Evolutionary conservation across 2,797 vertebrate genomes (phyloP), one percentile per base, ranked within the genome.

Genomic region (Danio albolineatus): DNA sequence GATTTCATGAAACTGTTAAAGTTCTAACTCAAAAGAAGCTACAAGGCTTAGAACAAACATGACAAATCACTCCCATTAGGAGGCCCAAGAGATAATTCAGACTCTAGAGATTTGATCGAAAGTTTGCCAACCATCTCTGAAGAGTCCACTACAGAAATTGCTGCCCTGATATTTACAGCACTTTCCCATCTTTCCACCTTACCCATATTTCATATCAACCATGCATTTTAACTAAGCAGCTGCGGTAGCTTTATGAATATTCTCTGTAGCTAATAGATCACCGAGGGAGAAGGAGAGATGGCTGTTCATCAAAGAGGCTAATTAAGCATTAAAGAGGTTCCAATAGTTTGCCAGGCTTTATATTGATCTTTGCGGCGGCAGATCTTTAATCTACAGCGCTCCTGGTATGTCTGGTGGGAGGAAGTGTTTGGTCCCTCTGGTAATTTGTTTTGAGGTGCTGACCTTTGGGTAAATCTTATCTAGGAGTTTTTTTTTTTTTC

Each of bases 241-340:
- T 84, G 72, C 61, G 12, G 72, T 60, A 39, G 51, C 57, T 39
- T 61, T 79, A 76, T 84, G 80, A 79, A 79, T 76, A 79, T 84
- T 76, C 61, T 78, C 62, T 78, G 61, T 73, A 84, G 85, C 83
- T 90, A 91, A 92, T 89, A 86, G 87, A 89, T 87, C 77, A 6
- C 88, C 83, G 62, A 78, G 87, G 87, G 89, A 90, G 87, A 78
- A 80, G 65, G 78, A 82, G 81, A 83, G 80, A 88, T 88, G 86
- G 76, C 88, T 82, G 77, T 91, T 91, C 89, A 91, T 92, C 90
- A 90, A 88, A 91, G 85, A 85, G 86, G 87, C 91, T 93, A 89
- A 92, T 93, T 91, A 92, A 91, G 85, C 87, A 92, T 92, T 91
- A 92, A 90, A 89, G 89, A 86, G 86, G 85, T 86, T 79, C 81